Evolutionary conservation across 2,888 invertebrate genomes (phyloP), one percentile per base, ranked within the genome.

Genomic region (Tenodera sinensis): DNA sequence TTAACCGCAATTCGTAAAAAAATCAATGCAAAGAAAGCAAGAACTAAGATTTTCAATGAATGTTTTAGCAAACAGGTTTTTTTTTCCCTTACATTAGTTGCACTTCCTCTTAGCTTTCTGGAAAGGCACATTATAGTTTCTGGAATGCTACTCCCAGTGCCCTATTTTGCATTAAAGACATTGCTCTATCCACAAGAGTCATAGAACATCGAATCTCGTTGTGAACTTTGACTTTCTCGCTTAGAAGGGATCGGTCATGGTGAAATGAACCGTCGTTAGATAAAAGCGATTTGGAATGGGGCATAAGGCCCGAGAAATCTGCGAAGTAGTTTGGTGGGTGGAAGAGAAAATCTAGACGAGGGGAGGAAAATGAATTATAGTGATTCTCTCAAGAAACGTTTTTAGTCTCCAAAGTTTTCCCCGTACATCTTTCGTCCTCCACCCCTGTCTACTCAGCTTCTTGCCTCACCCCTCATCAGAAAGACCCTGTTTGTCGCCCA

Each of bases 371-470:
- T 86, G 86, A 71, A 86, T 81, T 86, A 86, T 28, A 86, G 71
- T 71, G 86, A 86, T 81, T 86, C 86, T 81, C 47, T 85, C 27
- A 85, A 47, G 47, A 47, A 85, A 86, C 28, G 86, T 86, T 86
- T 86, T 86, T 86, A 86, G 71, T 8, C 85, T n/a, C 81, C 71
- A 81, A 85, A 71, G 71, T 86, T 71, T 28, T 81, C 28, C 86
- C 54, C 86, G 34, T 82, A 71, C 54, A 71, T 71, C 54, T 71
- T 71, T 71, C 54, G 20, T 71, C 54, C 20, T 71, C 54, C 54
- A 71, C 54, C 54, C 54, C 54, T 71, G 54, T 71, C 54, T 71
- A 71, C 25, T 71, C 54, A 71, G 54, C 54, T 71, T 71, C 54
- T 71, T 71, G 54, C 54, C 54, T 25, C 54, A 20, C 54, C 54